A percentile compares a stretch with the other conserved stretches of the same genome.
Evolutionary conservation across 2,797 vertebrate genomes (phyloP).

Genomic region (Myoxocephalus aenaeus): DNA sequence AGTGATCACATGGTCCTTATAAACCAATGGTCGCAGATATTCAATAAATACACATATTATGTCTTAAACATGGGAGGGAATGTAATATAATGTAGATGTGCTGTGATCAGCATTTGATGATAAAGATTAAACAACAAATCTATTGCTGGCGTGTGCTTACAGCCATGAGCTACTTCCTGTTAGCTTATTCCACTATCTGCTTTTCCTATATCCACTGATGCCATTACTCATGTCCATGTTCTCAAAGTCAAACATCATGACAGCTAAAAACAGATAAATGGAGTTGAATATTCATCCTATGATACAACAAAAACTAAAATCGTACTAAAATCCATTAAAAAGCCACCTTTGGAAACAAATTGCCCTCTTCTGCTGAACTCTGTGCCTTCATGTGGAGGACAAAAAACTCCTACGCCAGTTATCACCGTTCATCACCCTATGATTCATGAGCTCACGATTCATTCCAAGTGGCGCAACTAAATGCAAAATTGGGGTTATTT

Average conservation of each 20-base stretch:
- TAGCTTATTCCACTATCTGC: conserved; percentile 22
- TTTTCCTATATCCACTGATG: conserved; percentile 2
- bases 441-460: conserved; percentile 44
- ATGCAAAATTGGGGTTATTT: conserved; percentile 40
- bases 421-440: conserved; percentile 32
- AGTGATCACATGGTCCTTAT: background rate
- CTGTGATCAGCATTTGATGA: conserved; percentile 8
- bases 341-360: conserved; percentile 6
- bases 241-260: conserved; percentile 1
- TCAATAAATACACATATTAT: background rate
- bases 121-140: background rate
- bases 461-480: conserved; percentile 11
- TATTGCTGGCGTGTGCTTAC: background rate
- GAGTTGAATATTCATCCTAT: conserved; percentile 15
- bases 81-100: conserved; percentile 6
- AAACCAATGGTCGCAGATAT: background rate
- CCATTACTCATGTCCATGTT: conserved; percentile 19
- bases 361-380: conserved; percentile 41
- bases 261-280: conserved; percentile 23
- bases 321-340: conserved; percentile 12
- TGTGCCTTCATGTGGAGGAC: conserved; percentile 46
- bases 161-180: conserved; percentile 21
- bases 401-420: conserved; percentile 46
- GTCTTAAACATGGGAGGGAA: background rate
- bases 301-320: conserved; percentile 2